These are phyloP conservation scores for Onychostoma macrolepis DNA, from an alignment of 2,113 vertebrate genomes.

Conservation along the genomic window DNA sequence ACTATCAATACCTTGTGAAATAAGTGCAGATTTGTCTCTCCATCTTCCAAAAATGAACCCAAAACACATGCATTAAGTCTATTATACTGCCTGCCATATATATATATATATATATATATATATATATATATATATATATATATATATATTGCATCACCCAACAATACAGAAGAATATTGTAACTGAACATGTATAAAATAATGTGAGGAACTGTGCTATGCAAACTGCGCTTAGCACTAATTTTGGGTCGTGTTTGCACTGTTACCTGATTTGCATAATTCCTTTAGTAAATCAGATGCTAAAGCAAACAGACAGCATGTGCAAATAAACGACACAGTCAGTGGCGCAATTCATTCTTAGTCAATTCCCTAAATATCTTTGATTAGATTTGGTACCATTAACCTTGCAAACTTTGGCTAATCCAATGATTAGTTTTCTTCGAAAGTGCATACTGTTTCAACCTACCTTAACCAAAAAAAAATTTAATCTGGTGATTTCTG, in stretches of 20 bases:
- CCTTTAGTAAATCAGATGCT: not conserved
- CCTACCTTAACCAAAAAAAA: too few relatives aligned
- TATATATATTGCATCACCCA: not conserved
- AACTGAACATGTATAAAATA: not conserved
- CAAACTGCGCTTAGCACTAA: not conserved
- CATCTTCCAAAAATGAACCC: too few relatives aligned
- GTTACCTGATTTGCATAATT: constrained; percentile 8
- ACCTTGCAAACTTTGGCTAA: not conserved
- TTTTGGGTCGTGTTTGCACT: not conserved
- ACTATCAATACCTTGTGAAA: too few relatives aligned
- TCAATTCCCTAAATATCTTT: not conserved
- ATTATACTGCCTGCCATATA: too few relatives aligned
- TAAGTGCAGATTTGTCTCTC: too few relatives aligned
- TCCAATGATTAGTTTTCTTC: not conserved
- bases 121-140: too few relatives aligned
- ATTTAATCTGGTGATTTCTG: not conserved
- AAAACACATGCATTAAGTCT: too few relatives aligned
- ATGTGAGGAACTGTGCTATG: not conserved
- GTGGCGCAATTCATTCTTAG: not conserved
- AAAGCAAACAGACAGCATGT: constrained; percentile 7
- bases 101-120: too few relatives aligned
- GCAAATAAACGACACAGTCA: constrained; percentile 3
- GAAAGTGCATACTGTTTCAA: not conserved
- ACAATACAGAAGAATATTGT: not conserved
- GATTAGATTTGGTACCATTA: not conserved